These are phyloP conservation scores for Brachyopa scutellaris DNA, from an alignment of 2,888 invertebrate species.

Conservation along the genomic window DNA sequence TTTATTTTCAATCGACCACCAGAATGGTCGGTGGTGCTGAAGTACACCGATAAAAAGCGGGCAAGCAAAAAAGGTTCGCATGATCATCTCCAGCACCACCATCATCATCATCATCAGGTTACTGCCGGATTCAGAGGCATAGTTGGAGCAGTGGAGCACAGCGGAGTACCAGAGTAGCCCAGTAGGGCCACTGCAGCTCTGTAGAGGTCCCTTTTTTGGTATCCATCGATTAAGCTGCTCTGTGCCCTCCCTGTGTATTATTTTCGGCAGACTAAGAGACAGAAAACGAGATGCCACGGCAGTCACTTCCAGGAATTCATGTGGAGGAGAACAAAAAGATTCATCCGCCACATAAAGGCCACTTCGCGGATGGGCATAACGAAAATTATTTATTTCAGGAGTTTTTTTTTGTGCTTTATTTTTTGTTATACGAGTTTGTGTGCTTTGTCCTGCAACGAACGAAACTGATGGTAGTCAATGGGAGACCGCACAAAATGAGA, in stretches of 20 bases:
- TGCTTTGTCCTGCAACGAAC: slow-evolving; percentile 51
- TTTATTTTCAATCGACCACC: slow-evolving; percentile 71
- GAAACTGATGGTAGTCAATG: slow-evolving; percentile 56
- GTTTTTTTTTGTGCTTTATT: slow-evolving; percentile 15
- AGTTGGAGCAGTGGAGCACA: slow-evolving; percentile 35
- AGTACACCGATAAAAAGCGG: not conserved
- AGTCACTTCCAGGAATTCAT: slow-evolving; percentile 72
- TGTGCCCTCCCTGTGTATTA: slow-evolving; percentile 14
- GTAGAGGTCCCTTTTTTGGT: slow-evolving; percentile 35
- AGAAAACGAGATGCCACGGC: slow-evolving; percentile 16
- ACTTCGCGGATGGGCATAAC: slow-evolving; percentile 67
- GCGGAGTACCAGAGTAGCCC: slow-evolving; percentile 49
- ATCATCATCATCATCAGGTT: slow-evolving; percentile 42
- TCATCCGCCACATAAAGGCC: slow-evolving; percentile 46
- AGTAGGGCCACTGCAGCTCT: slow-evolving; percentile 34
- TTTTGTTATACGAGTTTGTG: not conserved
- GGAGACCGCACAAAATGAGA: slow-evolving; percentile 60
- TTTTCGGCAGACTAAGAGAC: slow-evolving; percentile 40
- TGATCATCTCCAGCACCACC: slow-evolving; percentile 27
- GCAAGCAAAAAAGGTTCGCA: slow-evolving; percentile 23
- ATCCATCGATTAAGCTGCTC: slow-evolving; percentile 49
- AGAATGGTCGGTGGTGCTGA: slow-evolving; percentile 4
- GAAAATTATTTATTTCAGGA: slow-evolving; percentile 68
- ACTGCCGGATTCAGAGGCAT: slow-evolving; percentile 26
- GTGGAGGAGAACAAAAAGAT: slow-evolving; percentile 72